Evolutionary conservation across 1,140 invertebrate species (phyloP).

Genomic region (Caenorhabditis tropicalis): DNA sequence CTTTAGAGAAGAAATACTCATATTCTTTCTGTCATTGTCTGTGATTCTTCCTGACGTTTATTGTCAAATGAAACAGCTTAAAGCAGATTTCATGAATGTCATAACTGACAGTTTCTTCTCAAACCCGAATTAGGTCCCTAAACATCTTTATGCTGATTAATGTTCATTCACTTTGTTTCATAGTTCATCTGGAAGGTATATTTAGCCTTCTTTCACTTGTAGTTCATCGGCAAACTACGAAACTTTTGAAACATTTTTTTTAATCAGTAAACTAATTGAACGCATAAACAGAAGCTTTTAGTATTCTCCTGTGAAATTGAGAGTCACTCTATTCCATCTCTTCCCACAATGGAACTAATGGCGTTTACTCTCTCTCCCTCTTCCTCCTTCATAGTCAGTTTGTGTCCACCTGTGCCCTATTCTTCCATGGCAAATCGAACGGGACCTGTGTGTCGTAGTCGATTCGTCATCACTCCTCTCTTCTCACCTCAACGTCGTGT

Average conservation of each 20-base stretch:
- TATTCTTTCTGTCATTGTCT: slow-evolving; percentile 1
- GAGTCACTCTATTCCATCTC: neutral
- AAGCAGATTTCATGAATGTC: neutral
- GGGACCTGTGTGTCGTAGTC: slow-evolving; percentile 18
- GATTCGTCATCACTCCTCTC: slow-evolving; percentile 11
- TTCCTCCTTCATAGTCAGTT: neutral
- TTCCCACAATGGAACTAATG: neutral
- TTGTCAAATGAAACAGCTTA: neutral
- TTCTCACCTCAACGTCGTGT: neutral
- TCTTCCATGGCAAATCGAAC: slow-evolving; percentile 11
- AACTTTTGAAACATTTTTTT: too few relatives aligned
- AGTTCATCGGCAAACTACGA: too few relatives aligned
- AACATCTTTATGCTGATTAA: neutral
- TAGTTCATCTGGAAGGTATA: too few relatives aligned
- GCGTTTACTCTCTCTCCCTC: neutral
- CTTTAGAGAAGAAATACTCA: slow-evolving; percentile 4
- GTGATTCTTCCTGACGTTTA: neutral
- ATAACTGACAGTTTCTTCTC: neutral
- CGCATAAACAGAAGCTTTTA: slow-evolving; percentile 4
- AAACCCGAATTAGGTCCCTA: neutral
- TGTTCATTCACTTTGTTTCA: too few relatives aligned
- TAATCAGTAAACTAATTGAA: too few relatives aligned
- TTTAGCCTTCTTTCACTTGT: too few relatives aligned
- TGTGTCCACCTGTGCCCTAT: neutral
- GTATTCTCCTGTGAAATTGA: neutral